Conservation (phyloP, 2,113 vertebrate species). For the Gorsachius goisagi region DNA sequence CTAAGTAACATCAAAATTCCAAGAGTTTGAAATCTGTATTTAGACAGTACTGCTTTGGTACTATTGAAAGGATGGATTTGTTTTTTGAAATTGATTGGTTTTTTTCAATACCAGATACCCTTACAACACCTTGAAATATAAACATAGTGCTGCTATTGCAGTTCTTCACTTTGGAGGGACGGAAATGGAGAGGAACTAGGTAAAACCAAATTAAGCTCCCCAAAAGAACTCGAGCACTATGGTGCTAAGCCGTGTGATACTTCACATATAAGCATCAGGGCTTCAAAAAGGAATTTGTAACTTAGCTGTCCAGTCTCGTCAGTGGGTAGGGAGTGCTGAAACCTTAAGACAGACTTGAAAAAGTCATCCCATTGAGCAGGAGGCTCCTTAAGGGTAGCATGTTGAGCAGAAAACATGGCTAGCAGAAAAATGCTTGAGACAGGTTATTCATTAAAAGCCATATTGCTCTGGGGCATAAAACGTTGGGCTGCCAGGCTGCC, state of each 20-base stretch:
- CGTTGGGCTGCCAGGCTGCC: background rate
- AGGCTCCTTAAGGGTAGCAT: background rate
- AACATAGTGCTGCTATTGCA: background rate
- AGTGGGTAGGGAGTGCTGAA: background rate
- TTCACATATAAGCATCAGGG: background rate
- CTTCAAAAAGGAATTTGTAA: background rate
- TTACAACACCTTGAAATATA: background rate
- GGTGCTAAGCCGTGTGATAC: fast-evolving
- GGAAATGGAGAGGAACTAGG: background rate
- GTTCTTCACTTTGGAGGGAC: background rate
- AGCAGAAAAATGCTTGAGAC: background rate
- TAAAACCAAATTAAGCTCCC: background rate
- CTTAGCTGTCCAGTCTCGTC: background rate
- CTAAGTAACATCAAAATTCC: background rate
- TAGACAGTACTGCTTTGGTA: background rate
- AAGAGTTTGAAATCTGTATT: background rate
- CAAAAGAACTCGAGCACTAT: background rate
- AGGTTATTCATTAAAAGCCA: background rate
- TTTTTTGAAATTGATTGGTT: background rate
- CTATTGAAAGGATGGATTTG: background rate
- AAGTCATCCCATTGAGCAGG: background rate
- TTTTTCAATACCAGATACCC: background rate
- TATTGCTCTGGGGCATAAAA: background rate
- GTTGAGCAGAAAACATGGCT: background rate
- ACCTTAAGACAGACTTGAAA: background rate